These are phyloP conservation scores for Luperina nickerlii DNA, from an alignment of 2,888 invertebrate species.

Conservation along the genomic window DNA sequence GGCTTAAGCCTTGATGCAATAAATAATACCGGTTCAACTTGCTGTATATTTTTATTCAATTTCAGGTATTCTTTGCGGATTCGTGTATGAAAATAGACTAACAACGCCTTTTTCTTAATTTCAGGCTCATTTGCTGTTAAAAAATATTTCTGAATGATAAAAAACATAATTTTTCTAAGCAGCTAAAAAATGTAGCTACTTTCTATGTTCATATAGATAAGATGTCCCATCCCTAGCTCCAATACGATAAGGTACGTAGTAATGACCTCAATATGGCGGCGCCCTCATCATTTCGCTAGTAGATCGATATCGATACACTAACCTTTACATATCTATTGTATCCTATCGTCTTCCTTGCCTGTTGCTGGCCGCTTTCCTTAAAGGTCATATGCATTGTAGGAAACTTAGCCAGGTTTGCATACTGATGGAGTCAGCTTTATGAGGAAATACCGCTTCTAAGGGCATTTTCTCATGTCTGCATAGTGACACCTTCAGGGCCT, in stretches of 20 bases:
- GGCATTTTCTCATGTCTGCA: not conserved
- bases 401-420: constrained; percentile 1
- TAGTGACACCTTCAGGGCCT: not conserved
- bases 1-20: not conserved
- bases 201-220: constrained; percentile 15
- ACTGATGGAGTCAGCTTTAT: not conserved
- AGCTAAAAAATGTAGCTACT: not conserved
- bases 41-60: not conserved
- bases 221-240: constrained; percentile 56
- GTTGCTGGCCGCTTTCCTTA: constrained; percentile 21
- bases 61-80: too few relatives aligned
- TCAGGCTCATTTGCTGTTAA: too few relatives aligned
- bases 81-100: not conserved
- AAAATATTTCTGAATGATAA: not conserved
- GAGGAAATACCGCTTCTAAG: not conserved
- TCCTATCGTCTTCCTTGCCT: constrained; percentile 38
- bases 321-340: constrained; percentile 72
- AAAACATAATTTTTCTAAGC: too few relatives aligned
- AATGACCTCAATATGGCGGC: constrained; percentile 75
- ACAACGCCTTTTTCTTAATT: not conserved
- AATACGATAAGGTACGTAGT: constrained; percentile 70
- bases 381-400: constrained; percentile 30
- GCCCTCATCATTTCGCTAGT: constrained; percentile 75
- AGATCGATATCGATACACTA: constrained; percentile 74
- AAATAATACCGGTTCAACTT: constrained; percentile 6